Conservation (phyloP, 2,113 vertebrate species). For the Pardalotus punctatus region DNA sequence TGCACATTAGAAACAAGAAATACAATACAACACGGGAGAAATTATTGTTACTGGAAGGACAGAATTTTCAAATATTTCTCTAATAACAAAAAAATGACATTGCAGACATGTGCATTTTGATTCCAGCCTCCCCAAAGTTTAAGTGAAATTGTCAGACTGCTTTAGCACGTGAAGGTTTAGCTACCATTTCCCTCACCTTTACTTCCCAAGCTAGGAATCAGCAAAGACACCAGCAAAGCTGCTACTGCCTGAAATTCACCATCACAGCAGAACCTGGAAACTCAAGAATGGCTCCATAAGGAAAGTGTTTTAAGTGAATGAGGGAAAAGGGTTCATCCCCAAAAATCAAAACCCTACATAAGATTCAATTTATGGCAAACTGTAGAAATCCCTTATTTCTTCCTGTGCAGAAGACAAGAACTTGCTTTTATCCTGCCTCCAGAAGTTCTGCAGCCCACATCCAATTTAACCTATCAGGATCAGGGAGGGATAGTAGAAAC, state of each 20-base stretch:
- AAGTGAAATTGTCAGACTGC: neutral
- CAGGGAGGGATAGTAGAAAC: neutral
- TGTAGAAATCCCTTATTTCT: rapidly evolving
- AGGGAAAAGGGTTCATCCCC: neutral
- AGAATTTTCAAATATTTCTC: neutral
- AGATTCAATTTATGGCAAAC: neutral
- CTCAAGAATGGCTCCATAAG: neutral
- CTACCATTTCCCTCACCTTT: neutral
- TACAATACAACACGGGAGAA: rapidly evolving
- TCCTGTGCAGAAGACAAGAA: neutral
- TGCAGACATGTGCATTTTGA: neutral
- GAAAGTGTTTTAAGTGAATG: neutral
- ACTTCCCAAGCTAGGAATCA: neutral
- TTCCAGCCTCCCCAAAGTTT: neutral
- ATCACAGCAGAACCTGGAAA: neutral
- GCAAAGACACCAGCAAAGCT: neutral
- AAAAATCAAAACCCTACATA: rapidly evolving
- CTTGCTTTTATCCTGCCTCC: neutral
- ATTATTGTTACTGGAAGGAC: neutral
- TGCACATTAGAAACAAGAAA: rapidly evolving
- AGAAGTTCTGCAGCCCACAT: neutral
- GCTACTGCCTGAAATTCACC: neutral
- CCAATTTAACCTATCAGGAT: neutral
- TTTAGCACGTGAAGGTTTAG: neutral
- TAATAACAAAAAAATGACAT: neutral